Conservation (phyloP, 1,140 invertebrate genomes). For the honey bee (Apis mellifera) region Amel_HAv3.1 CM009933.2:3057001-3057500, state of each 20-base stretch:
- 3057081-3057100: slow-evolving; percentile 51
- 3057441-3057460: background rate
- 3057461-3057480: too few relatives aligned
- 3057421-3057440: background rate
- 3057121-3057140: slow-evolving; percentile 47
- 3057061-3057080: background rate
- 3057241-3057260: background rate
- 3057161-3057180: slow-evolving; percentile 60
- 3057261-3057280: background rate
- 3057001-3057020: slow-evolving; percentile 9
- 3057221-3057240: background rate
- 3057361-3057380: background rate
- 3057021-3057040: slow-evolving; percentile 24
- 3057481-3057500: too few relatives aligned
- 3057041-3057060: background rate
- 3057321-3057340: slow-evolving; percentile 30
- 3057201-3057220: background rate
- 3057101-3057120: slow-evolving; percentile 67
- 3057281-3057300: slow-evolving; percentile 17
- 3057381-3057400: background rate
- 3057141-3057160: slow-evolving; percentile 53
- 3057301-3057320: slow-evolving; percentile 34
- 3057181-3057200: background rate
- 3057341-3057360: background rate
- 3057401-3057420: too few relatives aligned